Conservation (phyloP, 2,888 invertebrate species). For the Cryptosula pallasiana region DNA sequence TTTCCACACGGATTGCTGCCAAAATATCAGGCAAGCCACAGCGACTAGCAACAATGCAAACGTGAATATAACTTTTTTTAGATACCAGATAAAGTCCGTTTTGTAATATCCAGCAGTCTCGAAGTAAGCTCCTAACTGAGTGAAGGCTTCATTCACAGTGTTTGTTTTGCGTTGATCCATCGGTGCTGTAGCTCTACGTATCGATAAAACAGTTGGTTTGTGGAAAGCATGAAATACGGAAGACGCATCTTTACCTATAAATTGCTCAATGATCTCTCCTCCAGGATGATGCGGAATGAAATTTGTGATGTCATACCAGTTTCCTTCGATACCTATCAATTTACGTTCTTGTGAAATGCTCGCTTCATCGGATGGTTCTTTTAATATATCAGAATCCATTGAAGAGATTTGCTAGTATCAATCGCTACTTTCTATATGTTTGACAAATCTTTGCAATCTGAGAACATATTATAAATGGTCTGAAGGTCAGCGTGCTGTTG, state of each 20-base stretch:
- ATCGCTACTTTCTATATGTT: no score
- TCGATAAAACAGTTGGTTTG: slow-evolving; percentile 26
- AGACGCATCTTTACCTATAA: slow-evolving; percentile 28
- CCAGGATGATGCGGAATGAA: slow-evolving; percentile 28
- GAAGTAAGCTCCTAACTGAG: slow-evolving; percentile 25
- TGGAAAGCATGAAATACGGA: slow-evolving; percentile 28
- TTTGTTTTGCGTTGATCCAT: slow-evolving; percentile 18
- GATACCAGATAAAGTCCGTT: slow-evolving; percentile 26
- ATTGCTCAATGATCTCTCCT: slow-evolving; percentile 27
- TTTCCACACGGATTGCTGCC: not conserved
- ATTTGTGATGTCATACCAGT: slow-evolving; percentile 28
- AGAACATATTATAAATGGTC: no score
- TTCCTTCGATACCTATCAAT: slow-evolving; percentile 26
- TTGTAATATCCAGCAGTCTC: slow-evolving; percentile 25
- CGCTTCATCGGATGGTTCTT: not conserved
- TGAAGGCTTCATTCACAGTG: slow-evolving; percentile 24
- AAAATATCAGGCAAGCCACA: not conserved
- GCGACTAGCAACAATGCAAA: slow-evolving; percentile 17
- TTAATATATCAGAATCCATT: not conserved
- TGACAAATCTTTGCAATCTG: no score
- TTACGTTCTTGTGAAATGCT: not conserved
- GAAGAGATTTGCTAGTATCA: not conserved
- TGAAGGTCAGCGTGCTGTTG: no score
- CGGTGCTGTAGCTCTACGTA: slow-evolving; percentile 24
- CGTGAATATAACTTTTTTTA: slow-evolving; percentile 24